Conservation (phyloP, 2,888 invertebrate species). For the Monopis laevigella region DNA sequence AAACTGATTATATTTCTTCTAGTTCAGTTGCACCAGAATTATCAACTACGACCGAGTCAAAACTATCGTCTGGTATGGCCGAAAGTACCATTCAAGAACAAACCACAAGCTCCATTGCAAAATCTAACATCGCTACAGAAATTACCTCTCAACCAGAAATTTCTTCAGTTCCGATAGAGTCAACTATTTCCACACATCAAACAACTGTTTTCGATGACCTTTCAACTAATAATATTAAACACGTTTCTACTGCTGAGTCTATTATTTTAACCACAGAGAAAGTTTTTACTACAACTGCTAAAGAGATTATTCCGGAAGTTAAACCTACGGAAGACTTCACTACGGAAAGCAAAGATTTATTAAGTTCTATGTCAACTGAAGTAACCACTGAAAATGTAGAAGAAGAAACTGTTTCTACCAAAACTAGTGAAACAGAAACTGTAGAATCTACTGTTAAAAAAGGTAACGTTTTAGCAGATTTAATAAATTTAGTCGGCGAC, state of each 20-base stretch:
- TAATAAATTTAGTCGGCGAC: conserved; percentile 53
- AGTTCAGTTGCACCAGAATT: not conserved
- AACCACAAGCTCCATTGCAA: conserved; percentile 32
- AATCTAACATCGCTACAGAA: conserved; percentile 41
- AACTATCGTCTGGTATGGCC: no score
- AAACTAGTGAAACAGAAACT: conserved; percentile 33
- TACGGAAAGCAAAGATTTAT: no score
- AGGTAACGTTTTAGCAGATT: conserved; percentile 41
- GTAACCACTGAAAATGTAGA: conserved; percentile 44
- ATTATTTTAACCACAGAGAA: not conserved
- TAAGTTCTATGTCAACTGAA: conserved; percentile 41
- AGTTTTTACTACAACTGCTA: not conserved
- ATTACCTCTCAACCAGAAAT: conserved; percentile 50
- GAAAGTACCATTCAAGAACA: conserved; percentile 29
- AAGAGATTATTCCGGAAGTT: no score
- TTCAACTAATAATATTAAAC: no score
- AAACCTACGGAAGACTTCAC: no score
- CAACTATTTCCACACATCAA: conserved; percentile 18
- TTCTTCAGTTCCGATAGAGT: conserved; percentile 52
- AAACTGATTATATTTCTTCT: no score
- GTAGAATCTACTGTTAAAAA: no score
- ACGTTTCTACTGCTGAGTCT: not conserved
- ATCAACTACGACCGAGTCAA: not conserved
- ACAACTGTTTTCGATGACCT: not conserved
- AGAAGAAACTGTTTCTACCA: conserved; percentile 35